phyloP scores from a whole-genome alignment of 2,888 invertebrate genomes.

The Aphidoletes aphidimyza region DNA sequence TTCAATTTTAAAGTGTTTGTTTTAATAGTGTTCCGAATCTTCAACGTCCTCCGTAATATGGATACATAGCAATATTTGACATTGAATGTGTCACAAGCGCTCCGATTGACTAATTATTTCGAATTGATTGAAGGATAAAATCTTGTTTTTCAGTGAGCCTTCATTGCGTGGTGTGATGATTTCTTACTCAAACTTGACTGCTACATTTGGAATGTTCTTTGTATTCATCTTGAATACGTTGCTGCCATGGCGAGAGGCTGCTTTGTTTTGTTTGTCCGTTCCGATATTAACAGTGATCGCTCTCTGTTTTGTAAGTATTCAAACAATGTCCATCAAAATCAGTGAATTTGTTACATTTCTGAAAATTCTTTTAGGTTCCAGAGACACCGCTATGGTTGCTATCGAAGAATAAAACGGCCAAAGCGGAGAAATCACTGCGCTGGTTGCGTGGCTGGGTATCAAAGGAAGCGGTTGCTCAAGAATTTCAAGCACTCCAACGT shows the following conservation, averaged over 20 bases:
- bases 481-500: conserved; percentile 58
- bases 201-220: conserved; percentile 68
- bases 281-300: conserved; percentile 69
- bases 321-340: too few species aligned
- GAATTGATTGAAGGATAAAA: too few species aligned
- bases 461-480: conserved; percentile 58
- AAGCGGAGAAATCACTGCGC: conserved; percentile 69
- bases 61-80: too few species aligned
- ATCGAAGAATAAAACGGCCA: conserved; percentile 69
- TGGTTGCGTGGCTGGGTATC: conserved; percentile 67
- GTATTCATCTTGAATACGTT: conserved; percentile 69
- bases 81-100: too few species aligned
- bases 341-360: too few species aligned
- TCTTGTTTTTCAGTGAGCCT: conserved; percentile 71
- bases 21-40: too few species aligned
- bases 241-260: conserved; percentile 69
- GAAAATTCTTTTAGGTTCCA: too few species aligned
- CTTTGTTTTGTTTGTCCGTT: conserved; percentile 68
- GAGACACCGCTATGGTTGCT: conserved; percentile 73
- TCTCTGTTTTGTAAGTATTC: conserved; percentile 68
- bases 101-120: too few species aligned
- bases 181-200: conserved; percentile 66
- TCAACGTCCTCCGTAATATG: too few species aligned
- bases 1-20: too few species aligned
- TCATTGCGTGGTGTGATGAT: conserved; percentile 67